Conservation (phyloP, 2,888 invertebrate species). For the Agrotis ipsilon region DNA sequence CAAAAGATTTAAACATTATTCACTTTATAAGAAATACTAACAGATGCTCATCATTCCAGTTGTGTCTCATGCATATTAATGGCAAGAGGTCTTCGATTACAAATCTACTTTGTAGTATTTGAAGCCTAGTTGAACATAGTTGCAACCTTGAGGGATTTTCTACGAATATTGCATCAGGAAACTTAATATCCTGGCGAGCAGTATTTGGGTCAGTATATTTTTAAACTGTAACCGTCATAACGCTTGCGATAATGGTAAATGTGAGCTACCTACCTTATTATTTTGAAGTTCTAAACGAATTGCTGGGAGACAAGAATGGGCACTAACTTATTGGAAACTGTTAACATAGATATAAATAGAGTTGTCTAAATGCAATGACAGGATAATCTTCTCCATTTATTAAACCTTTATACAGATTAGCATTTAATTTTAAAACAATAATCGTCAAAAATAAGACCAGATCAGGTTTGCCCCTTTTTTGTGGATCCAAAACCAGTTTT, state of each 20-base stretch:
- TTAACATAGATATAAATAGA: neutral
- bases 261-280: no score
- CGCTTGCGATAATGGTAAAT: no score
- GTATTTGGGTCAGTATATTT: no score
- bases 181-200: neutral
- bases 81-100: conserved; percentile 2
- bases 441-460: conserved; percentile 20
- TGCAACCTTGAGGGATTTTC: neutral
- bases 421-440: conserved; percentile 44
- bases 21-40: conserved; percentile 7
- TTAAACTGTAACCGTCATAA: no score
- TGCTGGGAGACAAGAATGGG: no score
- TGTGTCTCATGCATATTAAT: conserved; percentile 32
- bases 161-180: neutral
- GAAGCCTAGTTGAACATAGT: neutral
- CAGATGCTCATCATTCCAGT: conserved; percentile 5
- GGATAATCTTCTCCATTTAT: neutral
- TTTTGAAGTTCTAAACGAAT: neutral
- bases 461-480: conserved; percentile 26
- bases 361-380: neutral
- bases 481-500: conserved; percentile 23
- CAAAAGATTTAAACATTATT: conserved; percentile 20
- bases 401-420: conserved; percentile 23
- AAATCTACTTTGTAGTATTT: conserved; percentile 6
- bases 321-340: no score